A percentile compares a stretch with the other conserved stretches of the same genome.
Evolutionary conservation across 2,113 vertebrate genomes (phyloP).

Genomic region (Callipepla californica): DNA sequence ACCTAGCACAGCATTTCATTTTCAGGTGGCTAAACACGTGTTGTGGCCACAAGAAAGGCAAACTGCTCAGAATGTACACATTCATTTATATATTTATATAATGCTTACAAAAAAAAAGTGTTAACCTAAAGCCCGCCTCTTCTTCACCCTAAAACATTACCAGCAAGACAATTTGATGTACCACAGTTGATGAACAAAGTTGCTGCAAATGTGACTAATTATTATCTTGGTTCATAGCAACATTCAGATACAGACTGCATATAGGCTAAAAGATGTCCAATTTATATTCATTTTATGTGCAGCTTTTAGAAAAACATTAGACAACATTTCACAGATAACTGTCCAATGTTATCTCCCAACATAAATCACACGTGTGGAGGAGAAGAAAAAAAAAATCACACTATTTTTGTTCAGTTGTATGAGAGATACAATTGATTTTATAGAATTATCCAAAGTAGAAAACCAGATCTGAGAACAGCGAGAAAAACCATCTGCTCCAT

Average conservation of each 20-base stretch:
- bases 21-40: constrained; percentile 15
- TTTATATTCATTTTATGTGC: not conserved
- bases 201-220: constrained; percentile 58
- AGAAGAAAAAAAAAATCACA: constrained; percentile 11
- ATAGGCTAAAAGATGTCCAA: not conserved
- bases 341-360: not conserved
- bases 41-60: constrained; percentile 28
- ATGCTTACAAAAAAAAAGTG: constrained; percentile 19
- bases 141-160: constrained; percentile 17
- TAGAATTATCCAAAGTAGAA: constrained; percentile 17
- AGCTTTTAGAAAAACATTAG: not conserved
- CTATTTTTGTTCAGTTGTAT: constrained; percentile 39
- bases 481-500: constrained; percentile 12
- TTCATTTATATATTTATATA: constrained; percentile 3
- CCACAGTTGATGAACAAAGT: constrained; percentile 50
- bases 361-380: not conserved
- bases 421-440: not conserved
- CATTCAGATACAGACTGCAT: constrained; percentile 1
- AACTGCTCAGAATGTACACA: not conserved
- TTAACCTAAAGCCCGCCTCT: not conserved
- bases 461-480: constrained; percentile 18
- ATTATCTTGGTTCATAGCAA: constrained; percentile 11
- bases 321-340: not conserved
- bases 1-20: constrained; percentile 7
- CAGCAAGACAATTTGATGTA: constrained; percentile 27